Evolutionary conservation across 2,797 vertebrate species (phyloP), one percentile per base, ranked within the genome.

Genomic region (Prunella strophiata): DNA sequence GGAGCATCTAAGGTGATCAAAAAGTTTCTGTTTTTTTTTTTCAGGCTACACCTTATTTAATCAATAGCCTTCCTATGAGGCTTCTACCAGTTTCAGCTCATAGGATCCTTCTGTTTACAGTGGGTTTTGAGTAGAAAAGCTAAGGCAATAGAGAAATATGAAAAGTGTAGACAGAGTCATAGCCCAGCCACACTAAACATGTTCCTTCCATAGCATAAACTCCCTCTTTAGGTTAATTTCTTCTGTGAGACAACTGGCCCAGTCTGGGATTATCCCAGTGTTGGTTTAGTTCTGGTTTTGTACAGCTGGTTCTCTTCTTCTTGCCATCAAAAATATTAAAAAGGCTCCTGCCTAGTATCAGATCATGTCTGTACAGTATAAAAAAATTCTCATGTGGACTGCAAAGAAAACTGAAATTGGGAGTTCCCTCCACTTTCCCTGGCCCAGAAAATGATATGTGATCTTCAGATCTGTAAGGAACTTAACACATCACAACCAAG

Each of bases 361-460:
- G 59, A 32, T 25, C 40, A 48, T 27, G 19, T 59, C 63, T 58
- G 30, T 43, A 29, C 2, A 3, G 17, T 21, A 14, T 15, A 21
- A 73, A 70, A 70, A 51, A 42, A 77, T 14, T 12, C 9, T 66
- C 42, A 4, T 0, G 2, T 30, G 30, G 52, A 27, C 26, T 27
- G 5, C n/a, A 68, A 51, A 17, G 32, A 58, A 55, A 93, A n/a
- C 7, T 76, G 70, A 55, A 76, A 32, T 1, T 32, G 25, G 71
- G 38, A 81, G 66, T 34, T 22, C n/a, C 11, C 5, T 63, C 21
- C 2, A 1, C 12, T 83, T 85, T 11, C 43, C 43, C 47, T 4
- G 1, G 7, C 20, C 23, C 57, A 65, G 48, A 38, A 51, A 3
- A 2, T 34, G 1, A 4, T 10, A 17, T 10, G 14, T 27, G n/a